Evolutionary conservation across 2,888 invertebrate genomes (phyloP).

Genomic region (Merodon equestris): DNA sequence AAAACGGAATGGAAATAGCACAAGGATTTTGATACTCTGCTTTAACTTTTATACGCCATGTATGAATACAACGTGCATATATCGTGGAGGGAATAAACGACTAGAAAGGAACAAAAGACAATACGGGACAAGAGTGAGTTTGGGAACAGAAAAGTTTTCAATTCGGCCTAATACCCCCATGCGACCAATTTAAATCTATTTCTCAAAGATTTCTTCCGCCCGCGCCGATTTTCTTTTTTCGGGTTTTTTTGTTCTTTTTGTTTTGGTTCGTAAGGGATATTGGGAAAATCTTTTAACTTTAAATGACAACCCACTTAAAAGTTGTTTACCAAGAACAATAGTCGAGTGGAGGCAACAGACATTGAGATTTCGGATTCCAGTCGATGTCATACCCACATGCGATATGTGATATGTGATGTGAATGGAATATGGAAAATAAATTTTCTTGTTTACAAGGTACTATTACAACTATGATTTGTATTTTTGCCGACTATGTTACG

Average conservation of each 20-base stretch:
- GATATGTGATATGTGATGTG: slow-evolving; percentile 7
- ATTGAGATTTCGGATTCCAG: slow-evolving; percentile 11
- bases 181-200: slow-evolving; percentile 64
- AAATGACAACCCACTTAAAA: slow-evolving; percentile 64
- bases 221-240: neutral
- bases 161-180: slow-evolving; percentile 54
- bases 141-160: slow-evolving; percentile 25
- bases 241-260: slow-evolving; percentile 8
- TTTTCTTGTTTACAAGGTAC: slow-evolving; percentile 63
- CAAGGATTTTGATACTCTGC: neutral
- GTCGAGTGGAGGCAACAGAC: slow-evolving; percentile 20
- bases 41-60: no score
- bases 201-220: slow-evolving; percentile 37
- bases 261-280: no score
- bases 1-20: no score
- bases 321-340: slow-evolving; percentile 62
- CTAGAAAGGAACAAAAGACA: no score
- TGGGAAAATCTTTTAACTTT: slow-evolving; percentile 50
- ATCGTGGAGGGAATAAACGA: no score
- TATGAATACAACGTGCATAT: no score
- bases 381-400: slow-evolving; percentile 18
- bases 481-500: neutral
- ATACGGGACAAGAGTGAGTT: neutral
- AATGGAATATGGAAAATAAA: slow-evolving; percentile 57
- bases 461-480: slow-evolving; percentile 60